A percentile compares a stretch with the other conserved stretches of the same genome.
Conservation (phyloP, 2,113 vertebrate species). For the Nothoprocta pentlandii region DNA sequence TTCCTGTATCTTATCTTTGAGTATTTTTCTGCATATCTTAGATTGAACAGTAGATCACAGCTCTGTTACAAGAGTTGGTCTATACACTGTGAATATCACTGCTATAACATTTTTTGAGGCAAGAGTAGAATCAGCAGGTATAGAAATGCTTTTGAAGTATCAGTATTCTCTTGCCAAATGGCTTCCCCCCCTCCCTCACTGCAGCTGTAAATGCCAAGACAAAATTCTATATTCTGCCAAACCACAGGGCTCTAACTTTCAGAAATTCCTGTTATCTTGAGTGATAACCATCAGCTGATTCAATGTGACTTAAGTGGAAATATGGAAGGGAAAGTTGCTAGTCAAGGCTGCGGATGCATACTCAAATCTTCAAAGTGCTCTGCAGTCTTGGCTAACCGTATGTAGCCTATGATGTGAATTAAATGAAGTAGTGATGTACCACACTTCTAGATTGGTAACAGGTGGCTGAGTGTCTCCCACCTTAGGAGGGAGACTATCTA, state of each 20-base stretch:
- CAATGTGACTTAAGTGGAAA: constrained; percentile 5
- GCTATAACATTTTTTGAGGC: not conserved
- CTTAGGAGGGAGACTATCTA: not conserved
- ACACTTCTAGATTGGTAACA: not conserved
- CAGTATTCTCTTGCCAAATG: not conserved
- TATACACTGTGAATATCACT: not conserved
- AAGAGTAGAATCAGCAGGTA: not conserved
- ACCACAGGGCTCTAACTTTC: not conserved
- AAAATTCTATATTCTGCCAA: not conserved
- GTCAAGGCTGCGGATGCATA: not conserved
- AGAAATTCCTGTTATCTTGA: not conserved
- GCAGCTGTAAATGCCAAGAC: not conserved
- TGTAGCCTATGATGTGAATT: not conserved
- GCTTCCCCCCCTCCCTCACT: not conserved
- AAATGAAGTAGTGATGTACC: not conserved
- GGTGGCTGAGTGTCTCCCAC: not conserved
- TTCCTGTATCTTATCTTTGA: not conserved
- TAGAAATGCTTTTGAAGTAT: not conserved
- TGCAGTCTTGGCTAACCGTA: not conserved
- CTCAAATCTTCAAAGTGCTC: constrained; percentile 4
- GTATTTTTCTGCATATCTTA: not conserved
- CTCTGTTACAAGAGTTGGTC: not conserved
- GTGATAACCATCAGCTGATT: constrained; percentile 25
- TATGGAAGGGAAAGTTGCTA: not conserved
- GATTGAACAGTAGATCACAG: not conserved